Conservation (phyloP, 2,797 vertebrate species). For the Acanthurus tractus region DNA sequence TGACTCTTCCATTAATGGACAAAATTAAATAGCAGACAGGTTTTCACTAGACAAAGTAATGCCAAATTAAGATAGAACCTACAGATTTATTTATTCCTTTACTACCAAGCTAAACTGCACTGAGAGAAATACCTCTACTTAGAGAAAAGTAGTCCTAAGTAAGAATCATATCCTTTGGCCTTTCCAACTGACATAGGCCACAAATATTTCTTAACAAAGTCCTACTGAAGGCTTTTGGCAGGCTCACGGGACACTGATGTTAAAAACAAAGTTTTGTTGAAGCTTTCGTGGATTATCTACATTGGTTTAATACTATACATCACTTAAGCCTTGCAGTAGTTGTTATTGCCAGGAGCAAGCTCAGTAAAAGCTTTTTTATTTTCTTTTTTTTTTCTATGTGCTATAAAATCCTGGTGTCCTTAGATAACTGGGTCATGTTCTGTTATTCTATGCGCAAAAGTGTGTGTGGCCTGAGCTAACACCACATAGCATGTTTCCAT, state of each 20-base stretch:
- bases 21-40: conserved; percentile 30
- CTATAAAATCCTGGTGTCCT: conserved; percentile 69
- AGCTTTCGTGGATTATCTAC: conserved; percentile 51
- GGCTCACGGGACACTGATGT: conserved; percentile 38
- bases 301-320: conserved; percentile 61
- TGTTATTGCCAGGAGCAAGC: conserved; percentile 58
- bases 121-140: conserved; percentile 15
- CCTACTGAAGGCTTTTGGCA: conserved; percentile 29
- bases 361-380: conserved; percentile 66
- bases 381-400: conserved; percentile 60
- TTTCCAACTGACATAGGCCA: conserved; percentile 21
- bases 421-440: conserved; percentile 75
- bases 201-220: conserved; percentile 43
- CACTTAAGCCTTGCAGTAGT: conserved; percentile 46
- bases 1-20: conserved; percentile 29
- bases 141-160: conserved; percentile 18
- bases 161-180: conserved; percentile 36
- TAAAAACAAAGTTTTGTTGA: conserved; percentile 59
- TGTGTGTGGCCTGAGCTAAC: conserved; percentile 69
- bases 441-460: conserved; percentile 69
- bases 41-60: conserved; percentile 15
- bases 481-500: conserved; percentile 69
- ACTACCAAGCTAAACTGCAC: conserved; percentile 4
- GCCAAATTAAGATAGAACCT: conserved; percentile 20
- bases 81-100: conserved; percentile 16